A percentile compares a stretch with the other conserved stretches of the same genome.
Evolutionary conservation across 2,888 invertebrate genomes (phyloP).

Genomic region (Mimachlamys varia): DNA sequence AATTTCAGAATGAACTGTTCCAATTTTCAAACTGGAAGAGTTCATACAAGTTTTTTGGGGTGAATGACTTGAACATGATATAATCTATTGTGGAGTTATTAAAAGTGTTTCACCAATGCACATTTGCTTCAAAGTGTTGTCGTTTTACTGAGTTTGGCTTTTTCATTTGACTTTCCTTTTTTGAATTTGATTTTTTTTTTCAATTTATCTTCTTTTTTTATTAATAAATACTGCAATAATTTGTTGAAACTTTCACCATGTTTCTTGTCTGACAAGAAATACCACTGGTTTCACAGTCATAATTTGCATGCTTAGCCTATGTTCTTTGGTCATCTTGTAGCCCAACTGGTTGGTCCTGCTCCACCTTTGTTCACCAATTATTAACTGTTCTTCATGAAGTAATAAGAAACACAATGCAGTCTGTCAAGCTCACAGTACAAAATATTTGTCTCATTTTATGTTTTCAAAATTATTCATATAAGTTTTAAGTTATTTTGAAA

Average conservation of each 20-base stretch:
- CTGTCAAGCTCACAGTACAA: background rate
- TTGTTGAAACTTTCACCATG: background rate
- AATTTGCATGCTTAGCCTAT: slow-evolving; percentile 13
- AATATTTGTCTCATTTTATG: background rate
- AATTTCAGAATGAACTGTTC: no score
- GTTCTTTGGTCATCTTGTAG: slow-evolving; percentile 31
- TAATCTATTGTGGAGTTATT: background rate
- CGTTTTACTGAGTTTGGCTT: background rate
- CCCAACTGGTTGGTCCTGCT: background rate
- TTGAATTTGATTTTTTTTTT: background rate
- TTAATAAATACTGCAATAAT: no score
- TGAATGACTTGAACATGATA: no score
- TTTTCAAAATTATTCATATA: no score
- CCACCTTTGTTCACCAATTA: background rate
- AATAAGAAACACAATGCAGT: background rate
- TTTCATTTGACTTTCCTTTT: background rate
- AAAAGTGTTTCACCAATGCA: background rate
- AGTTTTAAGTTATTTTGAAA: no score
- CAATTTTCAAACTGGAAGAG: no score
- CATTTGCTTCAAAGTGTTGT: background rate
- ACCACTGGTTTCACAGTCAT: background rate
- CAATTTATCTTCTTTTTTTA: no score
- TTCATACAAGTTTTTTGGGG: no score
- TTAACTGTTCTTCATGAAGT: background rate
- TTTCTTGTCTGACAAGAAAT: background rate